Base-by-base conservation (phyloP, 2,113 vertebrate genomes). In the Ptyas mucosa region DNA sequence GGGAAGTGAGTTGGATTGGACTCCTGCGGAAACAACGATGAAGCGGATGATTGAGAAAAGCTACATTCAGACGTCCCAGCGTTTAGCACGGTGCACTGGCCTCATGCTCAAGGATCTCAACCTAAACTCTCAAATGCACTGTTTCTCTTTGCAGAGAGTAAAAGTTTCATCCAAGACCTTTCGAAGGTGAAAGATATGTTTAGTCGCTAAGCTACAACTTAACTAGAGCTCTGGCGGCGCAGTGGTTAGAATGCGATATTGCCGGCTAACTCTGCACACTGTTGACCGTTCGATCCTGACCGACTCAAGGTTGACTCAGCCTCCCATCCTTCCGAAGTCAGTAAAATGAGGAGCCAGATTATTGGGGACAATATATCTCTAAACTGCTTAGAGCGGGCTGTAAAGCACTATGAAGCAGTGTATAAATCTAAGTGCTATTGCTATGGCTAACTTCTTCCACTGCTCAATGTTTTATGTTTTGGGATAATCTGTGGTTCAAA, bases 11-110 rank as follows among this genome's bases (percentile, higher is more conserved):
- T 46, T 53, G 88, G 87, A 87, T 94, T 85, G 89, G 90, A 39
- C 90, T 89, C 86, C 89, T 89, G 89, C 34, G 0, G 89, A 93
- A 91, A 5, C 49, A 52, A 51, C 21, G 34, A 91, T 95, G 91
- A 91, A 55, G 91, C 5, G 64, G 61, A 91, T 69, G 89, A 89
- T 90, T 95, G 93, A 90, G 88, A 75, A 93, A 93, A 69, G 58
- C 24, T 29, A 20, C 8, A 69, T 64, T 49, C 24, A n/a, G 57
- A 51, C 9, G 9, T 61, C 39, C 14, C 46, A 64, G 43, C 1
- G 1, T 46, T 20, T 12, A 46, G 54, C 53, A 14, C 1, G 88
- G 1, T 75, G 5, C 29, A 75, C n/a, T 34, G 29, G 69, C n/a
- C 14, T 34, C 64, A 34, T 34, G n/a, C 15, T 20, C 6, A 3